Base-by-base conservation (phyloP, 2,113 vertebrate genomes). In the Apodemus sylvaticus region DNA sequence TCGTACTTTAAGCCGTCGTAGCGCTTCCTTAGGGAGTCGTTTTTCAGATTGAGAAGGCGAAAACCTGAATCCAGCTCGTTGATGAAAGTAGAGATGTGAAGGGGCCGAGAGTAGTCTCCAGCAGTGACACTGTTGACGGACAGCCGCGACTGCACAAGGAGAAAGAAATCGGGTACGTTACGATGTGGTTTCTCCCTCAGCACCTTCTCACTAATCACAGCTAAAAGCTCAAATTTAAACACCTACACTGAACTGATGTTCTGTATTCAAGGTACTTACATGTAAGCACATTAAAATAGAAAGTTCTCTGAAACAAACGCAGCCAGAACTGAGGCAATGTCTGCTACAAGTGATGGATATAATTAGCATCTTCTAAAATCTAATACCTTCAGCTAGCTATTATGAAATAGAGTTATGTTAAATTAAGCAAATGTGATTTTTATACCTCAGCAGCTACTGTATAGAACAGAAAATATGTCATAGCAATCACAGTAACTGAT, bases 1-100 rank as follows among this genome's bases (percentile, higher is more conserved):
- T 99, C 99, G 0, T 99, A 99, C 96, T 99, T 99, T 77, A 99
- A 98, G 97, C 99, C 99, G 3, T 99, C 99, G 0, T 99, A 99
- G 31, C 99, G 99, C 94, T 99, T 99, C 96, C 99, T 98, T 95
- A 99, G 98, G 2, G 99, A 99, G 98, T 99, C 99, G 0, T 99
- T 99, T 97, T 99, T 99, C 97, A 99, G 98, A 98, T 99, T 99
- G 96, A 99, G 99, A 83, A 99, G 99, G 0, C 99, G 99, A 98
- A 99, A 99, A 64, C 99, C 99, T 0, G 99, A 99, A 98, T 99
- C 99, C 98, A 99, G 98, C 98, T 99, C 99, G 0, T 99, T 99
- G 98, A 99, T 99, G 83, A 99, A 99, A 94, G 99, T 96, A 14
- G 99, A 99, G 98, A 99, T 99, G 92, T 99, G 99, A 0, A 99